Evolutionary conservation across 2,888 invertebrate genomes (phyloP), one percentile per base, ranked within the genome.

Genomic region (Oscheius sp.): DNA sequence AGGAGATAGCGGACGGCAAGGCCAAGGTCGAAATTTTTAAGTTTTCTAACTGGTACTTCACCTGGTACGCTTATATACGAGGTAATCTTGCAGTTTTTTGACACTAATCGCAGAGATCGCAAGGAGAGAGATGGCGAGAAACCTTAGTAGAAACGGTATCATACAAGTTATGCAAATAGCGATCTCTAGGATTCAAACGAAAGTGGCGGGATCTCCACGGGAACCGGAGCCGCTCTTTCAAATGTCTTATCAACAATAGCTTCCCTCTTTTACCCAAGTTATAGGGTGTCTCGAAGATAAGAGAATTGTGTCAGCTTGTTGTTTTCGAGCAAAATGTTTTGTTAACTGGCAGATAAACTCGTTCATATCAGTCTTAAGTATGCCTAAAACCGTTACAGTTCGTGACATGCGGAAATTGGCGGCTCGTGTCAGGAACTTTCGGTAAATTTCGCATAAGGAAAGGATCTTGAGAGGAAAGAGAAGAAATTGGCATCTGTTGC

Each of bases 331-430:
- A 42, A 42, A 68, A 53, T 55, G 68, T 37, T 68, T 53, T 68
- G 51, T 63, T 48, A 9, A 47, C 60, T n/a, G 35, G 10, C 48
- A 32, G 55, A 68, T 53, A 68, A 68, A 29, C 68, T 53, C 21
- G 51, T 37, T 68, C 55, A 63, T 68, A 68, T 68, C 68, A 68
- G 55, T 55, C 21, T 42, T 42, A 68, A 55, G 35, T 68, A 35
- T 37, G 35, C 53, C 33, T 32, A 21, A 32, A 33, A 53, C 55
- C 68, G 68, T 68, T 68, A 68, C 68, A 68, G 68, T 68, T 68
- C n/a, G 68, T 68, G 68, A 68, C 68, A 68, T 53, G 68, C 68
- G 68, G 68, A 66, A 66, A 51, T 51, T 65, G 21, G 42, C 66
- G 32, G 55, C 48, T 1, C 3, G 35, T 51, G 32, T 66, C 53